phyloP scores from a whole-genome alignment of 2,113 vertebrate species.

The Myrmecophaga tridactyla region DNA sequence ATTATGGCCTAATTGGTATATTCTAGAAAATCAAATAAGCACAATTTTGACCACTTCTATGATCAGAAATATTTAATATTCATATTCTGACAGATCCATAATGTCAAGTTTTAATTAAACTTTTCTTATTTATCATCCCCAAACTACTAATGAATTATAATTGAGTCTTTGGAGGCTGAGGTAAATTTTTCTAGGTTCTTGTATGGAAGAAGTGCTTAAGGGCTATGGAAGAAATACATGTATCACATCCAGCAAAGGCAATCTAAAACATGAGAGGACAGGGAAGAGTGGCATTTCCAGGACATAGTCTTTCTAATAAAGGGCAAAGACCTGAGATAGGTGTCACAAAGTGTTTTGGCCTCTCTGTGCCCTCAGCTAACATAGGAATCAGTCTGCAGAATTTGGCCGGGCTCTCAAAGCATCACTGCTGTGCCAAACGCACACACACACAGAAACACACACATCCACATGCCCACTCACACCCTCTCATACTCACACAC shows the following conservation, averaged over 20 bases:
- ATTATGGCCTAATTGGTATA: accelerated
- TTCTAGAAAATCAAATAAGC: not conserved
- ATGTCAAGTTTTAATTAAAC: not conserved
- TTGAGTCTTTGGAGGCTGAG: slow-evolving; percentile 39
- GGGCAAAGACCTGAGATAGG: too few species aligned
- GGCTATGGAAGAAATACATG: not conserved
- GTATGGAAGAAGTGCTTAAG: not conserved
- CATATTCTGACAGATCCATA: not conserved
- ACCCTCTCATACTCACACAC: too few species aligned
- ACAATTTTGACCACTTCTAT: not conserved
- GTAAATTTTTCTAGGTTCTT: not conserved
- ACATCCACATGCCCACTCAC: too few species aligned
- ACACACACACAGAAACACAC: too few species aligned
- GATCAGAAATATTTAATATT: not conserved
- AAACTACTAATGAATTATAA: not conserved
- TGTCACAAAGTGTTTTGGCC: too few species aligned
- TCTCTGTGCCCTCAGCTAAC: too few species aligned
- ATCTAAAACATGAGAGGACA: too few species aligned
- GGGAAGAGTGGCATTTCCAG: too few species aligned
- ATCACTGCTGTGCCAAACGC: too few species aligned
- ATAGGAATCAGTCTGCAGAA: too few species aligned
- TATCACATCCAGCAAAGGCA: not conserved
- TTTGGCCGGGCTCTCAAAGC: too few species aligned
- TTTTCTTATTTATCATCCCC: not conserved
- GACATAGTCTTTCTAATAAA: too few species aligned